Percentiles rank a stretch among this genome's conserved stretches.
phyloP scores from a whole-genome alignment of 2,888 invertebrate genomes.

The Phengaris arion region DNA sequence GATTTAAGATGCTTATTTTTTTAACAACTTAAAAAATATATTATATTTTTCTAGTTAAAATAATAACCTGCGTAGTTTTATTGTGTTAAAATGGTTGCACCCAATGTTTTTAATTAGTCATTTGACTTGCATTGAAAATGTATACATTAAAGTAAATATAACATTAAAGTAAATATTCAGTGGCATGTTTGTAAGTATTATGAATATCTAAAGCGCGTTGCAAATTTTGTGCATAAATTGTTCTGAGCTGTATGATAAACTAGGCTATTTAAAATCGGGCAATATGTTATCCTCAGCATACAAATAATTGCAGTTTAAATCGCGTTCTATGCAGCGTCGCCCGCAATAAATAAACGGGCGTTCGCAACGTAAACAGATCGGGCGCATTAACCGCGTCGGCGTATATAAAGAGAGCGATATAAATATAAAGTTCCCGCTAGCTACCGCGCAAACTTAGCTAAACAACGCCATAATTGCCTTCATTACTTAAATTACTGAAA shows the following conservation, averaged over 20 bases:
- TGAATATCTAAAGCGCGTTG: background rate
- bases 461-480: conserved; percentile 81
- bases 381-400: conserved; percentile 78
- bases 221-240: conserved; percentile 17
- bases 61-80: background rate
- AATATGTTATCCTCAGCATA: conserved; percentile 70
- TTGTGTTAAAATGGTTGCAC: background rate
- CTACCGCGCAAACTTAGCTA: conserved; percentile 79
- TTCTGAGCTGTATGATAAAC: conserved; percentile 24
- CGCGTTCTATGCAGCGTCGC: conserved; percentile 68
- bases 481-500: conserved; percentile 81
- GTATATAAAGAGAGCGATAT: conserved; percentile 79
- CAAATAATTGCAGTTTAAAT: conserved; percentile 78
- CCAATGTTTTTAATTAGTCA: background rate
- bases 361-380: conserved; percentile 77
- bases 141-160: background rate
- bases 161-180: background rate
- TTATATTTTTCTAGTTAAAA: background rate
- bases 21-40: background rate
- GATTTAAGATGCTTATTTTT: conserved; percentile 29
- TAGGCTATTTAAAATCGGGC: conserved; percentile 59
- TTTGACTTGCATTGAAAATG: background rate
- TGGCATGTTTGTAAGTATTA: background rate
- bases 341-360: conserved; percentile 72
- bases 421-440: conserved; percentile 79